Base-by-base conservation (phyloP, 2,113 vertebrate genomes). In the Morone saxatilis region DNA sequence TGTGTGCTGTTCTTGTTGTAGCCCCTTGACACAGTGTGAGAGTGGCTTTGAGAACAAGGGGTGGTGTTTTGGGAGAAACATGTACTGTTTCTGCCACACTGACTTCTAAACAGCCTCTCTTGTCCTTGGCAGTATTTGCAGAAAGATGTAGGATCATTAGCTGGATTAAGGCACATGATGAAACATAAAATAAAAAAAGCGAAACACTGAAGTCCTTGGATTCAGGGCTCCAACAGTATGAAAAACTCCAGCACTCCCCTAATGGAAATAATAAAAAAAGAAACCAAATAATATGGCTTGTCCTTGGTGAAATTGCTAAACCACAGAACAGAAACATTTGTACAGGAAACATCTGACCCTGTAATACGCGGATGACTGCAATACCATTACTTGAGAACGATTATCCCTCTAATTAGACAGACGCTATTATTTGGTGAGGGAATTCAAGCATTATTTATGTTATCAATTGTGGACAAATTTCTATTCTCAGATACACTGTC, bases 41-140 rank as follows among this genome's bases (percentile, higher is more conserved):
- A 60, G 38, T 6, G 9, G 45, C 36, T 43, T 56, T n/a, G 71
- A 73, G 84, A 80, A 76, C 66, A 61, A 56, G 10, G 43, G 60
- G 47, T 53, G 12, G 10, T 82, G 86, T 88, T 91, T 83, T 77
- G 77, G 82, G 81, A 83, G 25, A 83, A 89, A 89, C 56, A 59
- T 13, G 36, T 1, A 2, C 53, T 12, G 40, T 20, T 22, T 73
- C 54, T 50, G 50, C 22, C n/a, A 45, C 17, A 17, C 16, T 17
- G 48, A 79, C 62, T 54, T 50, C n/a, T 41, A 12, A 81, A 71
- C 50, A 62, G 56, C n/a, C 31, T 48, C n/a, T 13, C 20, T 2
- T 65, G 47, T 48, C 88, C 80, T 59, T 78, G 53, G 56, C 19
- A 6, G 43, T 19, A 12, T 74, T 74, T 65, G 19, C 51, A 70